Conservation (phyloP, 2,797 vertebrate genomes). For the Leuciscus waleckii region DNA sequence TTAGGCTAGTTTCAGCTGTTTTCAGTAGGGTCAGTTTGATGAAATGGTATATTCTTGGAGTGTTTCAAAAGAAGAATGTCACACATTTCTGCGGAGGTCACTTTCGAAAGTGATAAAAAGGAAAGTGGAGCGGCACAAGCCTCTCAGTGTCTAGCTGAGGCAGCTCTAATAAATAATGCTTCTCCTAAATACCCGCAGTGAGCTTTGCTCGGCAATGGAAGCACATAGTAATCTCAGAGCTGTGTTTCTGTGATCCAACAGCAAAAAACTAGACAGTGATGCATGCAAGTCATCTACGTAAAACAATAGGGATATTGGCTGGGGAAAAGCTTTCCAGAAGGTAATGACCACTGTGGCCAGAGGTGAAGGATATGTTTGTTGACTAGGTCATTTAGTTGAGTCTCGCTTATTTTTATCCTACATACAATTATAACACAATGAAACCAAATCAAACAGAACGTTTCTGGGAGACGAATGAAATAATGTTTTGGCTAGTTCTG, state of each 20-base stretch:
- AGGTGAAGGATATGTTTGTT: slow-evolving; percentile 35
- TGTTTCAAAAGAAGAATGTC: slow-evolving; percentile 9
- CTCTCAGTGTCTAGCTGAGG: slow-evolving; percentile 49
- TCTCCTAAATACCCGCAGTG: slow-evolving; percentile 60
- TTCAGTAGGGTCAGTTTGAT: background rate
- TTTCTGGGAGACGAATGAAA: background rate
- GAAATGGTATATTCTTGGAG: background rate
- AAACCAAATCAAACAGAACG: background rate
- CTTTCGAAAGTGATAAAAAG: slow-evolving; percentile 61
- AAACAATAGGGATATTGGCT: slow-evolving; percentile 48
- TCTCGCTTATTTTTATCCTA: background rate
- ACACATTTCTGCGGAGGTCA: slow-evolving; percentile 7
- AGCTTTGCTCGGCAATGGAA: slow-evolving; percentile 61
- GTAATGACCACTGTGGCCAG: slow-evolving; percentile 50
- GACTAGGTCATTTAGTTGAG: slow-evolving; percentile 18
- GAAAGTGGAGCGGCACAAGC: slow-evolving; percentile 45
- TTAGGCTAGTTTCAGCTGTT: background rate
- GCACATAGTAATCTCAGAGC: slow-evolving; percentile 31
- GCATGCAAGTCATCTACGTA: slow-evolving; percentile 43
- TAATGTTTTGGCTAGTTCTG: background rate
- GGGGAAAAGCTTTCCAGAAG: slow-evolving; percentile 38
- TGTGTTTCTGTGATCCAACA: slow-evolving; percentile 25
- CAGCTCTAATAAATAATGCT: slow-evolving; percentile 65
- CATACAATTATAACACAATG: background rate
- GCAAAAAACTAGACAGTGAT: slow-evolving; percentile 47